Percentiles rank a stretch among this genome's conserved stretches.
Conservation (phyloP, 2,797 vertebrate genomes). For the Trachurus trachurus region DNA sequence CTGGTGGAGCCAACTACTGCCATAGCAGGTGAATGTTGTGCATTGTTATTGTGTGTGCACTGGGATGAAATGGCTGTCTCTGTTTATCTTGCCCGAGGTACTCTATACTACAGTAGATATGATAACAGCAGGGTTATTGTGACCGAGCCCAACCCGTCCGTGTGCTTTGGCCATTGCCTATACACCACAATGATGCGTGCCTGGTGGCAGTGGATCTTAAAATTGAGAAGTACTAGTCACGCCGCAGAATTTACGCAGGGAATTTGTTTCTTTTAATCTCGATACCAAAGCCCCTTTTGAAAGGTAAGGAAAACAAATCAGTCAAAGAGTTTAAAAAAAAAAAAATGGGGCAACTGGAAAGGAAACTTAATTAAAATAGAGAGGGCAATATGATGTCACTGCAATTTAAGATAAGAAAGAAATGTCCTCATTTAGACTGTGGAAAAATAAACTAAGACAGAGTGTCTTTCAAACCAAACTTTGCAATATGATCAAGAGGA, state of each 20-base stretch:
- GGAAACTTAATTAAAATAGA: constrained; percentile 63
- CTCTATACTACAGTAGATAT: constrained; percentile 60
- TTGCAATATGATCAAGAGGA: constrained; percentile 36
- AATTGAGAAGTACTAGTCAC: constrained; percentile 23
- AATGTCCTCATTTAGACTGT: constrained; percentile 51
- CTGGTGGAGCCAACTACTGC: constrained; percentile 46
- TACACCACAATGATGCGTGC: constrained; percentile 16
- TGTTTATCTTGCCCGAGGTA: constrained; percentile 71
- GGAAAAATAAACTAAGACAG: constrained; percentile 32
- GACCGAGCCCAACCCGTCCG: constrained; percentile 49
- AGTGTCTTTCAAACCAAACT: constrained; percentile 26
- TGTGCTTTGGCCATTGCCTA: constrained; percentile 39
- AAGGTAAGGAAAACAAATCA: constrained; percentile 51
- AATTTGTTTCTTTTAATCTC: constrained; percentile 29
- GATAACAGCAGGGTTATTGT: constrained; percentile 72
- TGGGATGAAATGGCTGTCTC: constrained; percentile 70
- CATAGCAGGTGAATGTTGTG: constrained; percentile 64
- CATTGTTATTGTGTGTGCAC: constrained; percentile 67
- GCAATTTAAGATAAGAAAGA: constrained; percentile 62
- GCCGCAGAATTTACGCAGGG: constrained; percentile 29
- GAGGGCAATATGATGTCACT: constrained; percentile 52
- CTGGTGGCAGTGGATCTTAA: constrained; percentile 36
- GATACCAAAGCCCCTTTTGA: constrained; percentile 14
- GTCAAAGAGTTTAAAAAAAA: constrained; percentile 22
- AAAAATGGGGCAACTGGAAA: constrained; percentile 40